Conservation (phyloP, 2,113 vertebrate genomes). For the Pao palembangensis region DNA sequence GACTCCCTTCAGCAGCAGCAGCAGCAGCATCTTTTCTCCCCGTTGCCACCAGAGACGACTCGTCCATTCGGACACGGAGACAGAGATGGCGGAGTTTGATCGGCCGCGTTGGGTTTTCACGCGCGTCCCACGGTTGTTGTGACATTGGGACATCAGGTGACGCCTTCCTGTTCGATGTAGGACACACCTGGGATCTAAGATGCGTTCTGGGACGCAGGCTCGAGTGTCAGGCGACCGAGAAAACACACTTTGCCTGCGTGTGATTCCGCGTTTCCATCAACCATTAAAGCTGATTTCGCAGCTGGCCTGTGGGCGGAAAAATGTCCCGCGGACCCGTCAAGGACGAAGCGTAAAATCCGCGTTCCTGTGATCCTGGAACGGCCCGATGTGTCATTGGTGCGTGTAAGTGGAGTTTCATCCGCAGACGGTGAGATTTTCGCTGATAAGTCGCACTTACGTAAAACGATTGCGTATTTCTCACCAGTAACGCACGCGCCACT, state of each 20-base stretch:
- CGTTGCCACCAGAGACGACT: conserved; percentile 36
- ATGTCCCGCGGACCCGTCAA: background rate
- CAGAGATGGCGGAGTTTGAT: too few relatives aligned
- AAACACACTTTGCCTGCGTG: background rate
- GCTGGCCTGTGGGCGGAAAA: background rate
- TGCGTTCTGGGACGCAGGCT: too few relatives aligned
- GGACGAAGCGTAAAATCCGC: conserved; percentile 8
- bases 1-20: conserved; percentile 48
- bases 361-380: background rate
- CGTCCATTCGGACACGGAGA: conserved; percentile 5
- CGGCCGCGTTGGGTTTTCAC: too few relatives aligned
- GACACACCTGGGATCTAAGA: conserved; percentile 31
- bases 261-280: background rate
- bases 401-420: conserved; percentile 18
- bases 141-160: background rate
- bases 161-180: conserved; percentile 21
- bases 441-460: conserved; percentile 66
- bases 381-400: background rate
- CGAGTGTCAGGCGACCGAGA: too few relatives aligned
- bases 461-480: conserved; percentile 66
- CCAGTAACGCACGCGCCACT: conserved; percentile 46
- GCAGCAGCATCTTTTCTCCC: conserved; percentile 35
- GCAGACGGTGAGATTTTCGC: conserved; percentile 11
- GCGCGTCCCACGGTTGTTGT: background rate
- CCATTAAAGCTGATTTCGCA: background rate